phyloP scores from a whole-genome alignment of 2,113 vertebrate genomes.

The Abramis brama region DNA sequence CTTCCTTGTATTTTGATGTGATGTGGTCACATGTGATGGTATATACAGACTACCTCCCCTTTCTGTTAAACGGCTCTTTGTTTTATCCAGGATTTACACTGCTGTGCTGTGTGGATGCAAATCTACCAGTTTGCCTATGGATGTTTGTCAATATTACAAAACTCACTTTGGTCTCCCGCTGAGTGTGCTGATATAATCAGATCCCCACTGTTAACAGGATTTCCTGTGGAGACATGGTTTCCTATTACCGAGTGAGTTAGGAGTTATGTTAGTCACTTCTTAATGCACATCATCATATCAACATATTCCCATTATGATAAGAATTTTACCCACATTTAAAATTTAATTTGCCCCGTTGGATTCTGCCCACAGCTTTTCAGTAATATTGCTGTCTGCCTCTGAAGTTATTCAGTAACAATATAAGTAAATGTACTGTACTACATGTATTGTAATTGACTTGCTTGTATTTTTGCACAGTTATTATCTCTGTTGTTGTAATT shows the following conservation, averaged over 20 bases:
- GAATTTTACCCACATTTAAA: background rate
- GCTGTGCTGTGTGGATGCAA: background rate
- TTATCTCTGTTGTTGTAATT: background rate
- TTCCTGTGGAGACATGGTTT: conserved; percentile 18
- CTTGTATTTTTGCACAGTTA: background rate
- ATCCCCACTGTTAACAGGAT: conserved; percentile 16
- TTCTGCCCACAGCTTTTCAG: background rate
- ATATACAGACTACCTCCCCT: background rate
- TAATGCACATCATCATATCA: conserved; percentile 22
- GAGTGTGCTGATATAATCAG: conserved; percentile 9
- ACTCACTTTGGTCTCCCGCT: background rate
- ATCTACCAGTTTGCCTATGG: background rate
- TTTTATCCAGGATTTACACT: background rate
- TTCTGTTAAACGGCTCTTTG: background rate
- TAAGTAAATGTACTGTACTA: background rate
- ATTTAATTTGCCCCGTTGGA: background rate
- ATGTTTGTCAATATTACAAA: conserved; percentile 15
- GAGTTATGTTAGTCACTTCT: background rate
- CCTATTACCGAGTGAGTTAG: conserved; percentile 9
- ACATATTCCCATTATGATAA: background rate
- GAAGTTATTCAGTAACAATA: background rate
- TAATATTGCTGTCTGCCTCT: background rate
- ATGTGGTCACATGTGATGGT: background rate
- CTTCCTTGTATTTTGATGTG: background rate
- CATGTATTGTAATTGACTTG: background rate